Evolutionary conservation across 1,140 invertebrate species (phyloP).

Genomic region (Harlomillsia oculata): DNA sequence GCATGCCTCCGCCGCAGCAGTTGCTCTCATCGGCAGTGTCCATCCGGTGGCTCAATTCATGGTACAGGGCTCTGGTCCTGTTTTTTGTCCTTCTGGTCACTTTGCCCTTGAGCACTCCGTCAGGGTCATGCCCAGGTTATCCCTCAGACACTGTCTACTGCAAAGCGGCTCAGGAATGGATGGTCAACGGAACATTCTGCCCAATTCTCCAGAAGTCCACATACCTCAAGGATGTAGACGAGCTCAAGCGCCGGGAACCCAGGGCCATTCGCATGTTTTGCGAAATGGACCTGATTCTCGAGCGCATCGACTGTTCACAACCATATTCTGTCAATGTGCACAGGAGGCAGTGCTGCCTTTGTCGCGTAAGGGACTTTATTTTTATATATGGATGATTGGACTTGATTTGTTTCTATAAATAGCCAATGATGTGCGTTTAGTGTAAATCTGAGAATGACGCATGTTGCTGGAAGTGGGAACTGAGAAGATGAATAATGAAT

Average conservation of each 20-base stretch:
- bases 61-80: conserved; percentile 7
- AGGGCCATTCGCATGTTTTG: conserved; percentile 30
- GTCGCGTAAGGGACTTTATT: conserved; percentile 23
- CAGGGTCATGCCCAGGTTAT: conserved; percentile 10
- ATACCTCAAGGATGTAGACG: conserved; percentile 20
- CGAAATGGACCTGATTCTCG: conserved; percentile 31
- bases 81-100: conserved; percentile 6
- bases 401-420: not conserved
- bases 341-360: conserved; percentile 23
- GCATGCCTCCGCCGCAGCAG: conserved; percentile 35
- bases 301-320: conserved; percentile 31
- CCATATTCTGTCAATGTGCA: conserved; percentile 30
- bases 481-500: not conserved
- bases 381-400: not conserved
- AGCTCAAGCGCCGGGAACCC: conserved; percentile 6
- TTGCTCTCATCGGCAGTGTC: conserved; percentile 21
- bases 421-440: not conserved
- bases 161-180: conserved; percentile 4
- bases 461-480: too few relatives aligned
- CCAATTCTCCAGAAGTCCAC: conserved; percentile 19
- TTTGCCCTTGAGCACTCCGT: conserved; percentile 17
- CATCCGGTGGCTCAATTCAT: conserved; percentile 17
- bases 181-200: conserved; percentile 22
- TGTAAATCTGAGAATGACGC: too few relatives aligned
- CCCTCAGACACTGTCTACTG: too few relatives aligned